Percentiles rank a stretch among this genome's conserved stretches.
phyloP scores from a whole-genome alignment of 23 tunicate genomes.

The Ascidia mentula region DNA sequence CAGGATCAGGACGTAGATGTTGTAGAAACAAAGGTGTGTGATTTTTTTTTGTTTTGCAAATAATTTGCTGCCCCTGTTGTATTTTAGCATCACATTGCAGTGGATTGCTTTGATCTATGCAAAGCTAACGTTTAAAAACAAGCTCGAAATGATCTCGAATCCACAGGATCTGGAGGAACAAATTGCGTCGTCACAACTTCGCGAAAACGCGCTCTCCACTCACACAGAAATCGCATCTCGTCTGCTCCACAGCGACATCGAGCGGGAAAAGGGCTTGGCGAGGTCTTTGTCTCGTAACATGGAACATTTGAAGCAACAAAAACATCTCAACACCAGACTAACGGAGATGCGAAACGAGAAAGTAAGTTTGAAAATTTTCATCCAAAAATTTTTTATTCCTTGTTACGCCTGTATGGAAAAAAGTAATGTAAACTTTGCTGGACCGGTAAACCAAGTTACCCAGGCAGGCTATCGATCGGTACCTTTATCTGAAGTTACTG shows the following conservation, averaged over 20 bases:
- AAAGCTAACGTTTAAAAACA: too few relatives aligned
- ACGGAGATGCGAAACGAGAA: conserved; percentile 14
- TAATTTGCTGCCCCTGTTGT: too few relatives aligned
- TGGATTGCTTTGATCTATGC: too few relatives aligned
- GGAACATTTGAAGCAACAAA: conserved; percentile 42
- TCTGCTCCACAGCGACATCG: conserved; percentile 62
- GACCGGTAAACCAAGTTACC: too few relatives aligned
- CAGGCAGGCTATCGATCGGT: too few relatives aligned
- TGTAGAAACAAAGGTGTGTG: conserved; percentile 19
- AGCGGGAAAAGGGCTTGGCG: conserved; percentile 70
- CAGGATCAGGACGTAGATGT: conserved; percentile 32
- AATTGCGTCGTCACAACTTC: conserved; percentile 50
- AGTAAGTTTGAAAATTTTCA: conserved; percentile 5
- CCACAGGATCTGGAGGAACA: conserved; percentile 47
- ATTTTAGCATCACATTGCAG: too few relatives aligned
- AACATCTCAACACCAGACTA: conserved; percentile 37
- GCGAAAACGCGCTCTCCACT: conserved; percentile 49
- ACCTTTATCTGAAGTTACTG: too few relatives aligned
- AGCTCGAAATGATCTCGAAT: too few relatives aligned
- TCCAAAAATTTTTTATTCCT: too few relatives aligned
- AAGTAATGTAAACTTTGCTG: too few relatives aligned
- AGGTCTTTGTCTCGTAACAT: conserved; percentile 50
- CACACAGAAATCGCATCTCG: conserved; percentile 48
- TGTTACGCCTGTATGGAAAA: too few relatives aligned
- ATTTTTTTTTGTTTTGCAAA: too few relatives aligned